Base-by-base conservation (phyloP, 1,140 invertebrate species). In the Ylistrum balloti region DNA sequence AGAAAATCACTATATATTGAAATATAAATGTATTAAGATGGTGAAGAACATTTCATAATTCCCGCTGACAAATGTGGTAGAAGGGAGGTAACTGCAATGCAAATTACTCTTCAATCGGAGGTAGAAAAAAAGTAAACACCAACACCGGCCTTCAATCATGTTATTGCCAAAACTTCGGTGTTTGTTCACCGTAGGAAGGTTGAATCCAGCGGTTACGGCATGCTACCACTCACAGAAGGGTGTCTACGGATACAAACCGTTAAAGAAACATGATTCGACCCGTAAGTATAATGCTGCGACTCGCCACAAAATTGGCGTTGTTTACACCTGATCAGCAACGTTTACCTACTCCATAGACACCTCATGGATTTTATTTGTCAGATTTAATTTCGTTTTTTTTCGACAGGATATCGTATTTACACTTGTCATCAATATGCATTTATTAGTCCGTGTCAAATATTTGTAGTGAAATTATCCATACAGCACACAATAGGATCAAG, bases 1-100 rank as follows among this genome's bases (percentile, higher is more conserved):
- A n/a, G n/a, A n/a, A n/a, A n/a, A n/a, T n/a, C n/a, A n/a, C n/a
- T n/a, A n/a, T n/a, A n/a, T n/a, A n/a, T n/a, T n/a, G n/a, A n/a
- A n/a, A n/a, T n/a, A n/a, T n/a, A n/a, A n/a, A n/a, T n/a, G n/a
- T n/a, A n/a, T n/a, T n/a, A n/a, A n/a, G 35, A 38, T 38, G n/a
- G 35, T 38, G 35, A 38, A 38, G 13, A 0, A 56, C 11, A 74
- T n/a, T n/a, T 87, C 32, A 90, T 90, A 87, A 38, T 86, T 48
- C 33, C 33, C 13, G 45, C 56, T 9, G 34, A 85, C 33, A 56
- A 86, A 45, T 90, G 89, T 90, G 86, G 33, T 17, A 28, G 22
- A 38, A 17, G 20, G 41, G 41, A 88, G 33, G 28, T 28, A 88
- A 88, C 35, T n/a, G 20, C 85, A 41, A 35, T n/a, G 3, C 28